These are phyloP conservation scores for Zaprionus ghesquierei DNA, from an alignment of 1,140 invertebrate species.

Conservation along the genomic window DNA sequence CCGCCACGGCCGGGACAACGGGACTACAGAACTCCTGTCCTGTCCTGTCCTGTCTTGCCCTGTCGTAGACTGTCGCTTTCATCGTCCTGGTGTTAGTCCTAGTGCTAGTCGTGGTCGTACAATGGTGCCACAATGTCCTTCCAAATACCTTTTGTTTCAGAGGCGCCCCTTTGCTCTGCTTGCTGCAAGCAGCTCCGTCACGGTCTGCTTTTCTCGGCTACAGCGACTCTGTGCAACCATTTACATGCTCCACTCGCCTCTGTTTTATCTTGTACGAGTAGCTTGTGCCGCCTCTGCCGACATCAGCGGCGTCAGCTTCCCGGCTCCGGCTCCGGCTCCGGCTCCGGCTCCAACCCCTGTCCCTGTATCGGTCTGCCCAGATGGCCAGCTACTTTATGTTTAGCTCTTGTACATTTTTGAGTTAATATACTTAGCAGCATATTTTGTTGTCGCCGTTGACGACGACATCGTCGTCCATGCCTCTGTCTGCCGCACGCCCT, in stretches of 20 bases:
- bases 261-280: slow-evolving; percentile 15
- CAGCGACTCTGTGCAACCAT: slow-evolving; percentile 44
- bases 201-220: background rate
- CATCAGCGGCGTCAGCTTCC: background rate
- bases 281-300: background rate
- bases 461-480: slow-evolving; percentile 32
- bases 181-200: background rate
- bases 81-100: slow-evolving; percentile 11
- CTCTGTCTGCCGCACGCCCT: background rate
- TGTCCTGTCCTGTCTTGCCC: background rate
- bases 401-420: slow-evolving; percentile 73
- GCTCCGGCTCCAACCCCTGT: background rate
- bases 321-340: background rate
- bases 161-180: slow-evolving; percentile 1
- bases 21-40: slow-evolving; percentile 1
- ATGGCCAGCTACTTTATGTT: slow-evolving; percentile 59
- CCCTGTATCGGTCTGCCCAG: background rate
- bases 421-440: slow-evolving; percentile 77
- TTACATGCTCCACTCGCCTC: slow-evolving; percentile 63
- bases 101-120: slow-evolving; percentile 17
- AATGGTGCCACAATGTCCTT: slow-evolving; percentile 30
- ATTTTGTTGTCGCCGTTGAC: slow-evolving; percentile 61
- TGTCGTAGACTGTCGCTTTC: slow-evolving; percentile 26
- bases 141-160: slow-evolving; percentile 42
- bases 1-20: slow-evolving; percentile 7